Percentiles rank a stretch among this genome's conserved stretches.
Conservation (phyloP, 2,113 vertebrate genomes). For the Gymnorhina tibicen region DNA sequence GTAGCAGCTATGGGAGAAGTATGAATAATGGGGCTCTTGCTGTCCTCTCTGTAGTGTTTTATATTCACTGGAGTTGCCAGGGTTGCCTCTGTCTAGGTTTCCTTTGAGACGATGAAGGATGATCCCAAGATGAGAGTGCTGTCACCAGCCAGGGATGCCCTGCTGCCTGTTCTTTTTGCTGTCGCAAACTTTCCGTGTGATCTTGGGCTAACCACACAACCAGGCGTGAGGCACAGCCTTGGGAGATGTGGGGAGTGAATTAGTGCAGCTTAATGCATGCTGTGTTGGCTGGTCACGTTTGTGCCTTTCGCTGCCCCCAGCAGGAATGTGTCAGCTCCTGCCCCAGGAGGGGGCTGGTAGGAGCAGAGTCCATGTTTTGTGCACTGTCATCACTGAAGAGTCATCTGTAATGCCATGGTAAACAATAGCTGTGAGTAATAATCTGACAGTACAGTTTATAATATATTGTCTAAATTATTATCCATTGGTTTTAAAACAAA, state of each 20-base stretch:
- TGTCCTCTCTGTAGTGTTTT: not conserved
- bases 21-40: not conserved
- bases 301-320: not conserved
- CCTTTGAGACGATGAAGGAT: fast-evolving
- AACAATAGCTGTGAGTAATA: not conserved
- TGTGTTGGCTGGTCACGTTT: not conserved
- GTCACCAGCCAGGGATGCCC: not conserved
- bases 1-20: not conserved
- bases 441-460: not conserved
- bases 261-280: not conserved
- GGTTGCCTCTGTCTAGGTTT: not conserved
- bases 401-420: not conserved
- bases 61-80: not conserved
- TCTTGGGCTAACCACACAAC: not conserved
- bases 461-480: not conserved
- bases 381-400: not conserved
- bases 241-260: not conserved
- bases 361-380: not conserved
- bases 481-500: not conserved
- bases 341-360: not conserved
- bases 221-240: not conserved
- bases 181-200: not conserved
- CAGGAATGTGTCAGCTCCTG: not conserved
- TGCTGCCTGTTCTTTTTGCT: not conserved
- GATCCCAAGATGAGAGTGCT: fast-evolving